Evolutionary conservation across 1,140 invertebrate genomes (phyloP).

Genomic region (Drosophila pandora): DNA sequence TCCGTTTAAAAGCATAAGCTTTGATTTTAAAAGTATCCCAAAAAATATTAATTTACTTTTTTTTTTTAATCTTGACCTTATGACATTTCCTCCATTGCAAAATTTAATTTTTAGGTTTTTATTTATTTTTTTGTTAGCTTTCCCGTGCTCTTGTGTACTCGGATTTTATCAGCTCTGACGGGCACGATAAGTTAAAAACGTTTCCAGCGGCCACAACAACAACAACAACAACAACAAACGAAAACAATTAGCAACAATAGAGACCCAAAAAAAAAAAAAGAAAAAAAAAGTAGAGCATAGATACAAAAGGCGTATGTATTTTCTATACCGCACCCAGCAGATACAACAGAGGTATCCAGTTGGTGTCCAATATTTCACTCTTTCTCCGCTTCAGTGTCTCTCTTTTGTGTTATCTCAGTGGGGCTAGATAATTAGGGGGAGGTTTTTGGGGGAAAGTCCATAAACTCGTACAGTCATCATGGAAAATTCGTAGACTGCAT

Average conservation of each 20-base stretch:
- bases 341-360: conserved; percentile 31
- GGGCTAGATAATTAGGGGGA: conserved; percentile 40
- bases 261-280: conserved; percentile 32
- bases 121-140: conserved; percentile 10
- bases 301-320: conserved; percentile 45
- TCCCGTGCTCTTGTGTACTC: conserved; percentile 32
- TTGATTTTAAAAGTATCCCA: background rate
- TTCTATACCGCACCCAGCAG: conserved; percentile 47
- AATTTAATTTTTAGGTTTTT: conserved; percentile 15
- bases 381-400: conserved; percentile 2
- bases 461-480: conserved; percentile 54
- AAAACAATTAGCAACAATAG: conserved; percentile 75
- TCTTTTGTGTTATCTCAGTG: conserved; percentile 25
- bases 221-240: conserved; percentile 60
- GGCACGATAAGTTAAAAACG: conserved; percentile 61
- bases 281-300: conserved; percentile 64
- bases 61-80: background rate
- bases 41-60: background rate
- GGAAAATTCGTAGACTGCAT: conserved; percentile 64
- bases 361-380: conserved; percentile 9
- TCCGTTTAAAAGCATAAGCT: background rate
- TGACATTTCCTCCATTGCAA: conserved; percentile 8
- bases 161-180: conserved; percentile 62
- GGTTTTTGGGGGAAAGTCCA: conserved; percentile 33
- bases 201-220: conserved; percentile 30